Conservation (phyloP, 2,113 vertebrate genomes). For the Sisor rabdophorus region DNA sequence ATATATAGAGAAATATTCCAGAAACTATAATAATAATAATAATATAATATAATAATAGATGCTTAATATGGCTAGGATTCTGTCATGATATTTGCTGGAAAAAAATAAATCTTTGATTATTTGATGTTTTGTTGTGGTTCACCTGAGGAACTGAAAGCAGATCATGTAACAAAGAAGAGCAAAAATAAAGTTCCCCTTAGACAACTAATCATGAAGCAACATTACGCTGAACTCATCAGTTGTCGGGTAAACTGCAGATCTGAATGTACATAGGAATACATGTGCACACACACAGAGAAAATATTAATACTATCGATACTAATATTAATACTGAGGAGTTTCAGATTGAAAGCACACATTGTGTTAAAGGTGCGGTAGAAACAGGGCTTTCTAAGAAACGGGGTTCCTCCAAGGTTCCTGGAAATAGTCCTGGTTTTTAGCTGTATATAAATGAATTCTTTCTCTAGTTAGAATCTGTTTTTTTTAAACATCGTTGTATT, state of each 20-base stretch:
- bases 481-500: neutral
- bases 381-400: neutral
- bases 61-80: neutral
- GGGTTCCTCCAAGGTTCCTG: neutral
- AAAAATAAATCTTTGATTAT: neutral
- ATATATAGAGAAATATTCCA: no score
- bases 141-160: neutral
- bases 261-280: neutral
- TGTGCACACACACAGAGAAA: neutral
- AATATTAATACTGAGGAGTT: no score
- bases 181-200: neutral
- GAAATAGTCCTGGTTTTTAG: neutral
- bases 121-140: neutral
- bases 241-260: neutral
- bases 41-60: no score
- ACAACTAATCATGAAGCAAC: neutral
- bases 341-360: neutral
- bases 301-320: neutral
- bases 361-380: neutral
- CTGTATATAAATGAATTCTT: neutral
- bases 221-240: neutral
- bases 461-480: neutral
- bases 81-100: neutral
- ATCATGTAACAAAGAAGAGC: neutral
- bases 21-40: no score